Evolutionary conservation across 2,797 vertebrate genomes (phyloP).

Genomic region (Acrossocheilus fasciatus): DNA sequence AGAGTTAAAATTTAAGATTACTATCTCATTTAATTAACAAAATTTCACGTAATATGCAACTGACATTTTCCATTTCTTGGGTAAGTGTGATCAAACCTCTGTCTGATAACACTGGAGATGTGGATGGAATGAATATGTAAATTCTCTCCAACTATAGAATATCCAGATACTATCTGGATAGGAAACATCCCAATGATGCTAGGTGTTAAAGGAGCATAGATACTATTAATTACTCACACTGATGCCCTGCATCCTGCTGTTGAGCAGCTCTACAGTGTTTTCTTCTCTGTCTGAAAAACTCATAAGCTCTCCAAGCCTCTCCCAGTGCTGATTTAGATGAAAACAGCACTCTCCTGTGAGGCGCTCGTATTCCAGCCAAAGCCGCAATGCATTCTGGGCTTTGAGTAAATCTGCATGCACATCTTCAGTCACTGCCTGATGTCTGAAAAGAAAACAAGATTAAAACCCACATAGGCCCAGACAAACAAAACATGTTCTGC

Average conservation of each 20-base stretch:
- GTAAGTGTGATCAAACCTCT: background rate
- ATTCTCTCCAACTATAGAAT: background rate
- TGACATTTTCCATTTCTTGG: background rate
- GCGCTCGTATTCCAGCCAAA: constrained; percentile 79
- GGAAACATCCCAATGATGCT: background rate
- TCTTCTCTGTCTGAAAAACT: constrained; percentile 66
- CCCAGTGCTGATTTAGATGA: constrained; percentile 69
- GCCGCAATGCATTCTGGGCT: constrained; percentile 65
- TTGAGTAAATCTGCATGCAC: constrained; percentile 73
- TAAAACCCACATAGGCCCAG: background rate
- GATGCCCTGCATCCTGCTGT: constrained; percentile 68
- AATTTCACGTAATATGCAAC: background rate
- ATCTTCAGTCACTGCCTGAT: constrained; percentile 76
- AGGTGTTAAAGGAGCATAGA: background rate
- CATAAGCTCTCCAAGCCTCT: constrained; percentile 74
- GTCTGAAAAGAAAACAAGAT: constrained; percentile 76
- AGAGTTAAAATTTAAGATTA: background rate
- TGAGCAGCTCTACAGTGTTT: constrained; percentile 65
- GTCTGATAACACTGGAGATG: background rate
- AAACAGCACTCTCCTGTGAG: constrained; percentile 63
- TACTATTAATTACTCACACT: constrained; percentile 64
- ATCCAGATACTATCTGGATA: background rate
- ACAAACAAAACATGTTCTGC: background rate
- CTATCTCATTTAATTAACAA: background rate
- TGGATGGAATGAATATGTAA: background rate